phyloP scores from a whole-genome alignment of 2,113 vertebrate genomes.

The Hystrix brachyura region DNA sequence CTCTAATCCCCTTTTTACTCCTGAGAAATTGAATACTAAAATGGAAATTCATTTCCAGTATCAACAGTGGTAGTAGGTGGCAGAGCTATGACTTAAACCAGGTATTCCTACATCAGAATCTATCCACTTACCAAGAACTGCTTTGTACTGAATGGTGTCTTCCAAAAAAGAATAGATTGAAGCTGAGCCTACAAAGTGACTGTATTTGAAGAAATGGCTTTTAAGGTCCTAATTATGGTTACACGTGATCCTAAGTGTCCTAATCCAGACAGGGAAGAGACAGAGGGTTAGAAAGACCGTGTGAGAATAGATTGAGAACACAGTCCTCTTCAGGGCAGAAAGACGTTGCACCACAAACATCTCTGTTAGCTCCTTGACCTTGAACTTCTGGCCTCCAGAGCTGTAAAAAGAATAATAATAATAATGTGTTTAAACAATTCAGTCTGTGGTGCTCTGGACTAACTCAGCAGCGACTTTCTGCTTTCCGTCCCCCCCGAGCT shows the following conservation, averaged over 20 bases:
- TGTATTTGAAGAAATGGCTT: not conserved
- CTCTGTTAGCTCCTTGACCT: not conserved
- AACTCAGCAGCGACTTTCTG: not conserved
- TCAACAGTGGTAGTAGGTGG: not conserved
- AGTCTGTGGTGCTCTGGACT: not conserved
- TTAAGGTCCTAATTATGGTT: not conserved
- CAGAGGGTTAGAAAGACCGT: not conserved
- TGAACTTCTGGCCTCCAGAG: not conserved
- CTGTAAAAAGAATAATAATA: not conserved
- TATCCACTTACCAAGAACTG: not conserved
- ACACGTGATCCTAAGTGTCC: not conserved
- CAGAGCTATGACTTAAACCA: not conserved
- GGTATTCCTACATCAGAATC: not conserved
- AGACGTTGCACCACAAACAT: not conserved
- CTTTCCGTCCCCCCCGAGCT: not conserved
- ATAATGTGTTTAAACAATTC: not conserved
- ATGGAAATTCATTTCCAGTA: not conserved
- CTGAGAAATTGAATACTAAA: not conserved
- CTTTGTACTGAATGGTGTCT: not conserved
- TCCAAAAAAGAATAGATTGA: not conserved
- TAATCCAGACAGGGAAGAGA: not conserved
- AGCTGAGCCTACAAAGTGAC: not conserved
- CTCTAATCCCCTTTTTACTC: not conserved
- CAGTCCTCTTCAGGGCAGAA: not conserved
- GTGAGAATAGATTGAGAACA: not conserved